Conservation (phyloP, 2,797 vertebrate genomes). For the Clarias fuscus region DNA sequence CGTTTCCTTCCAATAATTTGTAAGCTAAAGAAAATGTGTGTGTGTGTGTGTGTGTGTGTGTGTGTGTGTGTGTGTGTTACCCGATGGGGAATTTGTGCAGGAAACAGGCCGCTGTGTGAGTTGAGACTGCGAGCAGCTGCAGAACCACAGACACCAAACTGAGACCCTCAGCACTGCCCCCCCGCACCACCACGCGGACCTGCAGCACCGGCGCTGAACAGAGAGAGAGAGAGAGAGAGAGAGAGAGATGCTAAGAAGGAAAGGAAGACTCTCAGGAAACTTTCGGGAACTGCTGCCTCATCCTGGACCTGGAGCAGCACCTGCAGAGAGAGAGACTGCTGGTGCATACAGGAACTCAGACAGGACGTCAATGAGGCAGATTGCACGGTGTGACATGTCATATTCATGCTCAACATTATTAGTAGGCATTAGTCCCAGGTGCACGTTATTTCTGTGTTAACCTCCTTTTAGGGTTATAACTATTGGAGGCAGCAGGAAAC, state of each 20-base stretch:
- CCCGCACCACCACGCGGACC: conserved; percentile 76
- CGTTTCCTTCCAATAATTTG: not conserved
- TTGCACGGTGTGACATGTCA: too few species aligned
- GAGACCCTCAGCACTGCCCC: conserved; percentile 76
- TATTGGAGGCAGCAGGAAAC: too few species aligned
- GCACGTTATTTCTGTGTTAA: too few species aligned
- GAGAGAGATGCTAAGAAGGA: not conserved
- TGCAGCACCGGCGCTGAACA: conserved; percentile 79
- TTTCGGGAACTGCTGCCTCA: too few species aligned
- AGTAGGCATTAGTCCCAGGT: too few species aligned
- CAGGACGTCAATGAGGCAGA: too few species aligned
- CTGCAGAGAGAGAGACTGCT: too few species aligned
- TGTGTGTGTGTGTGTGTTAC: conserved; percentile 62
- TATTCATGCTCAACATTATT: too few species aligned
- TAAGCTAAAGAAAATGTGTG: not conserved
- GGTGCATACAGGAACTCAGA: too few species aligned
- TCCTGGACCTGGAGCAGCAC: too few species aligned
- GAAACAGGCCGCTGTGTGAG: conserved; percentile 75
- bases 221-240: not conserved
- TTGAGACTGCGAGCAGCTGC: conserved; percentile 77
- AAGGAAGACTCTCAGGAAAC: too few species aligned
- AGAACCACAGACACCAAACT: conserved; percentile 75
- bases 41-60: conserved; percentile 30
- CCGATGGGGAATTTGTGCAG: conserved; percentile 77
- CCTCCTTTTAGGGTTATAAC: too few species aligned